phyloP scores from a whole-genome alignment of 30 jellyfish, hydroid and myxozoan species.

The Hydractinia echinata region DNA sequence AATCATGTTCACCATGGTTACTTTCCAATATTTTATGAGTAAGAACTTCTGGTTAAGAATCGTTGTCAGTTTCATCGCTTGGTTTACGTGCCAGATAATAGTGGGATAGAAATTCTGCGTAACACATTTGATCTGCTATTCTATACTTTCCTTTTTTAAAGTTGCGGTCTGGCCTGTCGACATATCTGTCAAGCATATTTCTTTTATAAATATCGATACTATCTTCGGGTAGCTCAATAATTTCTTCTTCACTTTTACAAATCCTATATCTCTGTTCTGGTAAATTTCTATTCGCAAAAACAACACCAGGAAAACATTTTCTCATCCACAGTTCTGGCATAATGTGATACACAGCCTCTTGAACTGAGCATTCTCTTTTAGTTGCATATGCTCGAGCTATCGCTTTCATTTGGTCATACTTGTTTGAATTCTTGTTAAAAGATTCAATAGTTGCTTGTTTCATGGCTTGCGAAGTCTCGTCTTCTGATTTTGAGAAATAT shows the following conservation, averaged over 20 bases:
- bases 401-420: not conserved
- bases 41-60: no score
- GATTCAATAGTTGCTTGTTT: not conserved
- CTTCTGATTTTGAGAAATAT: no score
- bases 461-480: not conserved
- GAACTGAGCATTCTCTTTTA: not conserved
- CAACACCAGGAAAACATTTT: constrained; percentile 6
- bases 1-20: no score
- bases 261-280: constrained; percentile 22
- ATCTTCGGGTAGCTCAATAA: constrained; percentile 10
- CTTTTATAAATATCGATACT: constrained; percentile 5
- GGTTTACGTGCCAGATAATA: no score
- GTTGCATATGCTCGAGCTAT: not conserved
- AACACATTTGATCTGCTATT: not conserved
- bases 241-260: not conserved
- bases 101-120: constrained; percentile 12
- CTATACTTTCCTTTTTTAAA: constrained; percentile 1
- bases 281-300: constrained; percentile 12
- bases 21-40: no score
- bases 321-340: constrained; percentile 23
- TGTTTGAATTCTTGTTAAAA: not conserved
- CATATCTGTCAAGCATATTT: constrained; percentile 20
- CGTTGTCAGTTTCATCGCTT: no score
- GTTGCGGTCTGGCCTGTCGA: not conserved
- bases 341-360: constrained; percentile 14